A percentile compares a stretch with the other conserved stretches of the same genome.
Conservation (phyloP, 2,797 vertebrate species). For the Microchirus variegatus region DNA sequence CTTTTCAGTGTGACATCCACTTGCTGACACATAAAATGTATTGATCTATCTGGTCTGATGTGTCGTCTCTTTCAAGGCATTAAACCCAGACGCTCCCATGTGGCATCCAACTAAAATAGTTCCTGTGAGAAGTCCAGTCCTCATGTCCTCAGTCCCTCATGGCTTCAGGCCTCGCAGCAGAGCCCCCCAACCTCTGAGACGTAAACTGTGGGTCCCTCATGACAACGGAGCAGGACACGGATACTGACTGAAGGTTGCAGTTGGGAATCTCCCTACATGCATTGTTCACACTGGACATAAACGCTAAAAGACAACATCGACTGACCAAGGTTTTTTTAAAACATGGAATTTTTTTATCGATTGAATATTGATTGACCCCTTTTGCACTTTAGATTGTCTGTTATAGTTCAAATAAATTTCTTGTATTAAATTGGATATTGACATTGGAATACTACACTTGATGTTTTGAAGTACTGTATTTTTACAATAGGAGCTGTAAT, state of each 20-base stretch:
- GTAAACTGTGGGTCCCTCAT: slow-evolving; percentile 64
- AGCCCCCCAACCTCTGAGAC: slow-evolving; percentile 43
- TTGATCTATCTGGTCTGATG: not conserved
- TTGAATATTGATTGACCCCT: slow-evolving; percentile 47
- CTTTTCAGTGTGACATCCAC: too few species aligned
- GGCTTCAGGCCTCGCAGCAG: slow-evolving; percentile 56
- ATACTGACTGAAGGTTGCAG: slow-evolving; percentile 63
- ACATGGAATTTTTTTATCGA: slow-evolving; percentile 66
- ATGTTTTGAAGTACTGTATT: slow-evolving; percentile 76
- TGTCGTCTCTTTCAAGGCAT: slow-evolving; percentile 33
- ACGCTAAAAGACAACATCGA: slow-evolving; percentile 55
- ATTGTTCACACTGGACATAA: slow-evolving; percentile 55
- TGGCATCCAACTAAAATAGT: slow-evolving; percentile 68
- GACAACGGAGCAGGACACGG: slow-evolving; percentile 42
- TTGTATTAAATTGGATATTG: slow-evolving; percentile 67
- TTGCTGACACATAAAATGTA: too few species aligned
- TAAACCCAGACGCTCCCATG: slow-evolving; percentile 65
- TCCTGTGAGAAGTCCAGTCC: slow-evolving; percentile 46
- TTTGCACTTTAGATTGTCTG: slow-evolving; percentile 82
- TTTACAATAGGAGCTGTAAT: slow-evolving; percentile 69
- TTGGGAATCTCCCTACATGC: slow-evolving; percentile 47
- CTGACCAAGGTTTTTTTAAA: slow-evolving; percentile 60
- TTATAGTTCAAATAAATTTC: slow-evolving; percentile 66
- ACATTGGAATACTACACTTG: slow-evolving; percentile 66
- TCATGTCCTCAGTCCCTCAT: too few species aligned